A percentile compares a stretch with the other conserved stretches of the same genome.
These are phyloP conservation scores for Ecliptopera silaceata DNA, from an alignment of 2,888 invertebrate genomes.

Conservation along the genomic window DNA sequence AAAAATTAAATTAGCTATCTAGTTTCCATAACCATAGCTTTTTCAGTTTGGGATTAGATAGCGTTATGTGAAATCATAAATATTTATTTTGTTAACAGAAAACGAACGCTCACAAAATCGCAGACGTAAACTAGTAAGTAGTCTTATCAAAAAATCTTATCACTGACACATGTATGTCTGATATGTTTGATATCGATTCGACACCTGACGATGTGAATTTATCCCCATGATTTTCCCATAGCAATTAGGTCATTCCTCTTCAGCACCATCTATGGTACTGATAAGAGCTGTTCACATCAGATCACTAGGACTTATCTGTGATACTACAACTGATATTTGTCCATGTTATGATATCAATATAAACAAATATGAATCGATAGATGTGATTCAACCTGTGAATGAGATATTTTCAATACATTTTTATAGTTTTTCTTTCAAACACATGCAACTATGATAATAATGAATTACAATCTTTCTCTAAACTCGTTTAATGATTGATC, in stretches of 20 bases:
- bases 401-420: no score
- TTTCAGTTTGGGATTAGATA: no score
- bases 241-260: conserved; percentile 44
- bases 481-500: conserved; percentile 20
- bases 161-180: conserved; percentile 24
- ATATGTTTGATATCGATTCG: conserved; percentile 28
- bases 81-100: no score
- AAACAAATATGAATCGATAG: conserved; percentile 45
- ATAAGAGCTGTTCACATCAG: conserved; percentile 67
- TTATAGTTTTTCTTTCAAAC: conserved; percentile 1
- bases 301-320: conserved; percentile 64
- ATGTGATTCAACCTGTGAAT: conserved; percentile 8
- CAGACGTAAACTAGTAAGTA: no score
- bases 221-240: conserved; percentile 36
- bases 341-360: conserved; percentile 35
- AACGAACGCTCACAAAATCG: no score
- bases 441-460: conserved; percentile 6
- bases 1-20: no score
- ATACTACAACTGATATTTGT: conserved; percentile 51
- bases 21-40: no score
- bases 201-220: conserved; percentile 26
- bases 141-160: conserved; percentile 23
- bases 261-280: conserved; percentile 43
- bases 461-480: conserved; percentile 3
- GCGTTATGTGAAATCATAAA: no score